Percentiles rank a stretch among this genome's conserved stretches.
Evolutionary conservation across 2,113 vertebrate genomes (phyloP).

Genomic region (Nothoprocta perdicaria): DNA sequence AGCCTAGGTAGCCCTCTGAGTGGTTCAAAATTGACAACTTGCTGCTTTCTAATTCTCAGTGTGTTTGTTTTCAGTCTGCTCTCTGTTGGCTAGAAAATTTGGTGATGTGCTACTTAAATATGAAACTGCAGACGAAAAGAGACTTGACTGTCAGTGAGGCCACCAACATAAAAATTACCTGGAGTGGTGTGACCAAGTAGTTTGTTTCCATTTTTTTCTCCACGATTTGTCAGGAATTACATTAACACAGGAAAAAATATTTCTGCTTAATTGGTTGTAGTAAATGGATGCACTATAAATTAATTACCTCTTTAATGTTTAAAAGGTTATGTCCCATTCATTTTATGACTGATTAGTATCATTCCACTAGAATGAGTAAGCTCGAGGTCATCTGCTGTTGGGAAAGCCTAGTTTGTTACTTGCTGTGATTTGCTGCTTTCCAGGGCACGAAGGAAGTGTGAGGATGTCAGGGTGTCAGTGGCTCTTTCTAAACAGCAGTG

Average conservation of each 20-base stretch:
- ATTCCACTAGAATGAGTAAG: conserved; percentile 20
- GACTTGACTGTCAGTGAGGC: background rate
- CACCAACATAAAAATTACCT: background rate
- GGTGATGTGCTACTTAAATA: background rate
- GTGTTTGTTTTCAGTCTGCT: background rate
- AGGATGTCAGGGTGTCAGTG: conserved; percentile 11
- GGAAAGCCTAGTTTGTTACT: background rate
- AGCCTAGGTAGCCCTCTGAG: background rate
- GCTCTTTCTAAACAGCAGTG: conserved; percentile 30
- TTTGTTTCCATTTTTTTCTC: background rate
- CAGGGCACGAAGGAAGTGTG: background rate
- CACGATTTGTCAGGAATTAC: background rate
- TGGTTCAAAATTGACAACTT: background rate
- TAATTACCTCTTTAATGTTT: conserved; percentile 32
- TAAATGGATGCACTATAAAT: background rate
- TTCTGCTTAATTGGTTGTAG: conserved; percentile 41
- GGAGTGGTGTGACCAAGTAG: background rate
- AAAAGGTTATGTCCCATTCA: conserved; percentile 9
- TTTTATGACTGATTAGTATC: conserved; percentile 38
- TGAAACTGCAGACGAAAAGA: background rate
- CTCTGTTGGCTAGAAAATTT: background rate
- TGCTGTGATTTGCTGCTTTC: conserved; percentile 36
- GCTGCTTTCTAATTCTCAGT: background rate
- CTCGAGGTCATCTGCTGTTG: conserved; percentile 18
- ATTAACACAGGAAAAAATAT: background rate